A percentile compares a stretch with the other conserved stretches of the same genome.
phyloP scores from a whole-genome alignment of 30 jellyfish, hydroid and myxozoan genomes.

The Sanderia malayensis region DNA sequence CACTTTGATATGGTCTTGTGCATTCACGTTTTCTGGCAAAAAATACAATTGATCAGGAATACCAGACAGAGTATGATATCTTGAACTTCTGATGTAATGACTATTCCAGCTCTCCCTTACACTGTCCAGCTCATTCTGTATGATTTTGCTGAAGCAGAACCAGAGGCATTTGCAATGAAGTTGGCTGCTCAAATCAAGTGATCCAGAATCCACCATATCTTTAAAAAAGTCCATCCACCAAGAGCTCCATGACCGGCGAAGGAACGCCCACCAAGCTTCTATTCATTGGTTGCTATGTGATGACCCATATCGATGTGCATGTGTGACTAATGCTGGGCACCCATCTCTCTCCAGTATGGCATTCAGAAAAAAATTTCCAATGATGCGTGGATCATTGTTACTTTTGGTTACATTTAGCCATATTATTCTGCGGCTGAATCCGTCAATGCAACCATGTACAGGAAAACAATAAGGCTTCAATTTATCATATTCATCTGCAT shows the following conservation, averaged over 20 bases:
- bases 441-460: constrained; percentile 28
- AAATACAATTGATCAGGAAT: not conserved
- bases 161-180: not conserved
- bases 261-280: not conserved
- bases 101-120: not conserved
- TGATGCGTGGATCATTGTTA: too few relatives aligned
- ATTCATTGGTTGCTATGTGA: not conserved
- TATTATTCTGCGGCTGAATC: constrained; percentile 15
- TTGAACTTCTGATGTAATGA: not conserved
- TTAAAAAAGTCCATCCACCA: not conserved
- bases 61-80: not conserved
- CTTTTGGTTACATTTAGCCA: constrained; percentile 18
- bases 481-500: constrained; percentile 26
- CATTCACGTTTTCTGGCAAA: too few relatives aligned
- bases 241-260: not conserved
- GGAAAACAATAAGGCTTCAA: constrained; percentile 35
- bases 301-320: too few relatives aligned
- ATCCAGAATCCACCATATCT: not conserved
- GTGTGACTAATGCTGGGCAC: constrained; percentile 14
- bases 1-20: too few relatives aligned
- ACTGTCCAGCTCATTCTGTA: not conserved
- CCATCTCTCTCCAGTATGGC: constrained; percentile 18
- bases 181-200: not conserved
- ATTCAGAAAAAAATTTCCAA: constrained; percentile 2
- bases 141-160: not conserved